Percentiles rank a stretch among this genome's conserved stretches.
phyloP scores from a whole-genome alignment of 1,140 invertebrate genomes.

The Gonatopus flavifemur region DNA sequence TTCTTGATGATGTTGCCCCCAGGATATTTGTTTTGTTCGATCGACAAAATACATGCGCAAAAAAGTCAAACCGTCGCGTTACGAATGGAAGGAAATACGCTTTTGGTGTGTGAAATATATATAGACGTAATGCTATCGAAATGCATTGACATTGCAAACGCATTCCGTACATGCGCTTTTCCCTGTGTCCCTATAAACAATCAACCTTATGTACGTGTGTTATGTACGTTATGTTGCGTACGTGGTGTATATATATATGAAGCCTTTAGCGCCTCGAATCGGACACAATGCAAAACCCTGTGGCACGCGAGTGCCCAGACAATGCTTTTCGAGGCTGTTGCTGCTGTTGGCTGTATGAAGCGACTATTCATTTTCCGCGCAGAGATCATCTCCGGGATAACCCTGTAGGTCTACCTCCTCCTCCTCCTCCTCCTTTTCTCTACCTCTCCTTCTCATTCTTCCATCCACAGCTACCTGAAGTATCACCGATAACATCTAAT shows the following conservation, averaged over 20 bases:
- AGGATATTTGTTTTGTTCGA: too few relatives aligned
- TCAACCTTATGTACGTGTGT: too few relatives aligned
- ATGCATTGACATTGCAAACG: too few relatives aligned
- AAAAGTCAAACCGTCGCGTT: too few relatives aligned
- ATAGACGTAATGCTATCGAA: too few relatives aligned
- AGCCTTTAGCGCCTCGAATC: constrained; percentile 27
- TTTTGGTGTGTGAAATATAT: too few relatives aligned
- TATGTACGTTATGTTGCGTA: too few relatives aligned
- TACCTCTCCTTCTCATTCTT: constrained; percentile 13
- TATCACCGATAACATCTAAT: constrained; percentile 21
- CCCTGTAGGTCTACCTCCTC: constrained; percentile 13
- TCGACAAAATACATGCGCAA: too few relatives aligned
- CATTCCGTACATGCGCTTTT: too few relatives aligned
- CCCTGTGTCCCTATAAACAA: too few relatives aligned
- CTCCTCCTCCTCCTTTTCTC: constrained; percentile 9
- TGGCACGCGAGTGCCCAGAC: constrained; percentile 13
- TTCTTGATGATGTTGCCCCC: too few relatives aligned
- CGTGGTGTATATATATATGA: constrained; percentile 21
- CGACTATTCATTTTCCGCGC: constrained; percentile 37
- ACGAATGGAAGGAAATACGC: too few relatives aligned
- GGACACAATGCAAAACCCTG: constrained; percentile 7
- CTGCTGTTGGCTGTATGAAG: constrained; percentile 9
- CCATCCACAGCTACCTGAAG: constrained; percentile 8
- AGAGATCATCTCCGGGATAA: constrained; percentile 28
- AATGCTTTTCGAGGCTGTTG: constrained; percentile 20